A percentile compares a stretch with the other conserved stretches of the same genome.
Evolutionary conservation across 2,888 invertebrate species (phyloP).

Genomic region (Diarsia rubi): DNA sequence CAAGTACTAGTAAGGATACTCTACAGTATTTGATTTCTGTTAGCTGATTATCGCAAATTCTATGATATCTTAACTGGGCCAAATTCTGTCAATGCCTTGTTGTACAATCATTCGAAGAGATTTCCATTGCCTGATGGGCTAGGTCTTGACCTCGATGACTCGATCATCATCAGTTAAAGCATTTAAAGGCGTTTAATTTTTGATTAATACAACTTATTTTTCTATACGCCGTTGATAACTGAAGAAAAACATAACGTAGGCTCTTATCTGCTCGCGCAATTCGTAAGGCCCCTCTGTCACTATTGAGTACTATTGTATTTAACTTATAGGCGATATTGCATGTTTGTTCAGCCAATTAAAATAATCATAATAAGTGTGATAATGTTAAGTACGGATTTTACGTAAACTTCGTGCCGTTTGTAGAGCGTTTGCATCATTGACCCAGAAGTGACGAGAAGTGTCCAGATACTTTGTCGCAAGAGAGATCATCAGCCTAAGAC

Average conservation of each 20-base stretch:
- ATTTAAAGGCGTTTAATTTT: neutral
- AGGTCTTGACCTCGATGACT: neutral
- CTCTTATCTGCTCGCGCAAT: conserved; percentile 50
- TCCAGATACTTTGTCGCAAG: conserved; percentile 5
- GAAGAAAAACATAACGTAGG: conserved; percentile 46
- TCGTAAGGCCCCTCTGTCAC: conserved; percentile 39
- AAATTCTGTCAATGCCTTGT: neutral
- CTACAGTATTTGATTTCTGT: neutral
- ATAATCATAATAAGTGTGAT: conserved; percentile 51
- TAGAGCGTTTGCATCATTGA: conserved; percentile 44
- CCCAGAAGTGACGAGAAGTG: conserved; percentile 25
- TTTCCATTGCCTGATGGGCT: neutral
- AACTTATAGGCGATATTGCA: conserved; percentile 48
- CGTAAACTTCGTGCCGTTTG: conserved; percentile 31
- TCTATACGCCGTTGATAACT: conserved; percentile 39
- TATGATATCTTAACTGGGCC: too few species aligned
- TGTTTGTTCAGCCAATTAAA: conserved; percentile 55
- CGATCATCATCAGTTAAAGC: neutral
- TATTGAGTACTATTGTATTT: conserved; percentile 40
- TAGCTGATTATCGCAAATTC: neutral
- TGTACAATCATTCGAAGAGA: neutral
- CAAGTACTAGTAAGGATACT: too few species aligned
- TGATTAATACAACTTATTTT: conserved; percentile 35
- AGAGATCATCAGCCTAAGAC: neutral
- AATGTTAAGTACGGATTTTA: conserved; percentile 42